A percentile compares a stretch with the other conserved stretches of the same genome.
Evolutionary conservation across 1,140 invertebrate species (phyloP).

Genomic region (Bombus haemorrhoidalis): DNA sequence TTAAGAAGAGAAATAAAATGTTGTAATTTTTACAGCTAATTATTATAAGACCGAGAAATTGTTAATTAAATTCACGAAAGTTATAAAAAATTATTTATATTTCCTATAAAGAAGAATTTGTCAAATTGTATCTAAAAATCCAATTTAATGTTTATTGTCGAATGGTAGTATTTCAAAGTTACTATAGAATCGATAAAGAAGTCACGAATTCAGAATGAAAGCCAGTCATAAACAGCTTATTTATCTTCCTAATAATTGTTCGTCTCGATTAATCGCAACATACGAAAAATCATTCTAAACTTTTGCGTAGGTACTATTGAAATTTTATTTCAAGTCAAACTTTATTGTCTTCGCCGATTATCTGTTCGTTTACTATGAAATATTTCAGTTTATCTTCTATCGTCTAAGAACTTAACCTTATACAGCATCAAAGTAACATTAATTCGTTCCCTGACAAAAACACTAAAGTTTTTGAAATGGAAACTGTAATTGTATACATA

Average conservation of each 20-base stretch:
- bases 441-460: background rate
- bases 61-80: background rate
- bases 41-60: background rate
- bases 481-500: background rate
- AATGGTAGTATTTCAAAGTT: constrained; percentile 60
- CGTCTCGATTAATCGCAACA: constrained; percentile 66
- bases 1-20: background rate
- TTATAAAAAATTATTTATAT: background rate
- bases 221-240: constrained; percentile 75
- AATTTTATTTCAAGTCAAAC: constrained; percentile 32
- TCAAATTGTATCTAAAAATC: background rate
- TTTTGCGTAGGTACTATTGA: constrained; percentile 64
- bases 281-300: constrained; percentile 69
- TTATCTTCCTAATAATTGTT: constrained; percentile 75
- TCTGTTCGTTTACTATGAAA: background rate
- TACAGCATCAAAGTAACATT: background rate
- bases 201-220: constrained; percentile 71
- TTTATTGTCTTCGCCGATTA: background rate
- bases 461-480: background rate
- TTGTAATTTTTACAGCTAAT: background rate
- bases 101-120: background rate
- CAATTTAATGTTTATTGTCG: constrained; percentile 34
- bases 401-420: constrained; percentile 37
- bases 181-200: constrained; percentile 68
- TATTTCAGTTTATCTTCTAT: background rate